Evolutionary conservation across 1,140 invertebrate genomes (phyloP).

Genomic region (Archivesica marissinica): DNA sequence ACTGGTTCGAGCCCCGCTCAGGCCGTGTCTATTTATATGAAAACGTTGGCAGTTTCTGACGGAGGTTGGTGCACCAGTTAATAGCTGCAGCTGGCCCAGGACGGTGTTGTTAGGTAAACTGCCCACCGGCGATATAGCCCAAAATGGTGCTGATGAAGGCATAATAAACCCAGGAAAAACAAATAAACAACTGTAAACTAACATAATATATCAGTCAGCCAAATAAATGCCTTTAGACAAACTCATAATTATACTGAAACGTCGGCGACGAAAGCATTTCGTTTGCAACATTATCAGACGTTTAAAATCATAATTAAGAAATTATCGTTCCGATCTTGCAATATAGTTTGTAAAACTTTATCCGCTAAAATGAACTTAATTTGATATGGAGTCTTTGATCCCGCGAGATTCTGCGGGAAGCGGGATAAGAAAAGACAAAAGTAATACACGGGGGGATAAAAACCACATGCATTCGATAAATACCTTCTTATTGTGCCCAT

Average conservation of each 20-base stretch:
- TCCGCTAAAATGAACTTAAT: constrained; percentile 30
- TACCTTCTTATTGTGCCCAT: constrained; percentile 13
- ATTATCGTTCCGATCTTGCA: constrained; percentile 36
- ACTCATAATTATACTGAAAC: not conserved
- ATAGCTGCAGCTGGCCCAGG: too few relatives aligned
- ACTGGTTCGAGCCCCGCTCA: too few relatives aligned
- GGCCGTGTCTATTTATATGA: too few relatives aligned
- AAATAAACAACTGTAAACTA: too few relatives aligned
- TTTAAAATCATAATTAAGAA: constrained; percentile 56
- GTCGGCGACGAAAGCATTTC: constrained; percentile 20
- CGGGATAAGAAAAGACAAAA: constrained; percentile 51
- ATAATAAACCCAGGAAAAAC: too few relatives aligned
- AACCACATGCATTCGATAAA: constrained; percentile 35
- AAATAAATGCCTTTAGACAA: too few relatives aligned
- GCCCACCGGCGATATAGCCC: too few relatives aligned
- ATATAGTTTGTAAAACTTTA: constrained; percentile 42
- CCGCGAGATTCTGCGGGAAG: constrained; percentile 32
- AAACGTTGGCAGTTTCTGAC: too few relatives aligned
- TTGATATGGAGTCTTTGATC: constrained; percentile 47
- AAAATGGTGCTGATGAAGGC: too few relatives aligned
- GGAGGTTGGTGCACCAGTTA: too few relatives aligned
- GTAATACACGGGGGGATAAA: constrained; percentile 39
- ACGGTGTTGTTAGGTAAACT: too few relatives aligned
- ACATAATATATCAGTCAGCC: too few relatives aligned
- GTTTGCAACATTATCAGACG: constrained; percentile 25